Conservation (phyloP, 2,888 invertebrate genomes). For the Peribatodes rhomboidaria region DNA sequence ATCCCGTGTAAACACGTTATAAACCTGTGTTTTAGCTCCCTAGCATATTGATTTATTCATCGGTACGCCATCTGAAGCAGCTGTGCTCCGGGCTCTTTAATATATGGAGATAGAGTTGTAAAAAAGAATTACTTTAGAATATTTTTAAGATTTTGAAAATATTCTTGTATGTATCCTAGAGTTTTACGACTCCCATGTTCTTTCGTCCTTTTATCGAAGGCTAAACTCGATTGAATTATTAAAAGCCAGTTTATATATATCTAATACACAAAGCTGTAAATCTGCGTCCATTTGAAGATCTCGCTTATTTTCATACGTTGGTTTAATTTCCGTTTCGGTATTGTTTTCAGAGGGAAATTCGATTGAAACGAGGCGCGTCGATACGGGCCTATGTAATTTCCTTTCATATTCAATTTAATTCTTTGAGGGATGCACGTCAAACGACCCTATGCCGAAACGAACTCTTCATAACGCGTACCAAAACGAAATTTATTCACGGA, state of each 20-base stretch:
- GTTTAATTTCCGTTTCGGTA: slow-evolving; percentile 82
- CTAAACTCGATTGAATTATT: background rate
- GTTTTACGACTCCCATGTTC: background rate
- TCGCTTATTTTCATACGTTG: slow-evolving; percentile 74
- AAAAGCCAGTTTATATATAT: slow-evolving; percentile 6
- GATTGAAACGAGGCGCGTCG: slow-evolving; percentile 76
- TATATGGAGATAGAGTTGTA: slow-evolving; percentile 28
- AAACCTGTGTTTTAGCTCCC: slow-evolving; percentile 51
- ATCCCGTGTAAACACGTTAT: slow-evolving; percentile 62
- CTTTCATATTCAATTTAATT: slow-evolving; percentile 80
- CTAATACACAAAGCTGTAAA: slow-evolving; percentile 53
- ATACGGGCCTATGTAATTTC: slow-evolving; percentile 80
- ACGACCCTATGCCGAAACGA: slow-evolving; percentile 62
- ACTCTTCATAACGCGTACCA: slow-evolving; percentile 59
- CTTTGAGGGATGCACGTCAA: slow-evolving; percentile 73
- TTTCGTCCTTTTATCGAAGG: background rate
- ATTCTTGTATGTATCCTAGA: background rate
- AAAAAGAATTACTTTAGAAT: slow-evolving; percentile 29
- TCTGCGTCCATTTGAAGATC: slow-evolving; percentile 66
- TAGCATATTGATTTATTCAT: slow-evolving; percentile 53
- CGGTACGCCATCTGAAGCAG: slow-evolving; percentile 26
- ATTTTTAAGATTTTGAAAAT: slow-evolving; percentile 7
- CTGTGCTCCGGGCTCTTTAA: slow-evolving; percentile 27
- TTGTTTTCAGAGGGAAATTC: slow-evolving; percentile 81
- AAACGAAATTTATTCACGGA: slow-evolving; percentile 62